A percentile compares a stretch with the other conserved stretches of the same genome.
Evolutionary conservation across 2,888 invertebrate species (phyloP).

Genomic region (Volucella inflata): DNA sequence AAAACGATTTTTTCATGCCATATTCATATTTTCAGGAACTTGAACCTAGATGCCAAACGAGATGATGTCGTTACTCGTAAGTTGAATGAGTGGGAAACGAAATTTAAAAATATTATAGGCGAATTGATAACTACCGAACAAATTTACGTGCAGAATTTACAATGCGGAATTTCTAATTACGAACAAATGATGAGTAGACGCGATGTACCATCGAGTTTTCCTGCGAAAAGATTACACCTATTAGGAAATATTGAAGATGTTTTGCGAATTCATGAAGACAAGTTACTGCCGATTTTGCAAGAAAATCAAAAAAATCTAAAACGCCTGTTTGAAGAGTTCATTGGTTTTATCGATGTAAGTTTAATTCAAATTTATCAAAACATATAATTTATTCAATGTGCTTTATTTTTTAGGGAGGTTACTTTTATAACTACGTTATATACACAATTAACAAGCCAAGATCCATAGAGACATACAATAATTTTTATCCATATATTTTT

Average conservation of each 20-base stretch:
- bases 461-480: not conserved
- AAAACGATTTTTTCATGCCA: too few relatives aligned
- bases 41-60: too few relatives aligned
- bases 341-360: constrained; percentile 80
- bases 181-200: constrained; percentile 77
- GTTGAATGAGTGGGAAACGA: not conserved
- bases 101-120: constrained; percentile 78
- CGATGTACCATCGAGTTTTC: constrained; percentile 79
- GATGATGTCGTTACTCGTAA: not conserved
- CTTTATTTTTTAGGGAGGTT: constrained; percentile 4
- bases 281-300: constrained; percentile 81
- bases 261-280: constrained; percentile 89
- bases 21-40: too few relatives aligned
- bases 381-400: not conserved
- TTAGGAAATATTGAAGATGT: constrained; percentile 96
- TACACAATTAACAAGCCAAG: constrained; percentile 30
- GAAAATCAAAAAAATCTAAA: constrained; percentile 81
- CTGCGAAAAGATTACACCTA: constrained; percentile 83
- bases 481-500: constrained; percentile 21
- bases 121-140: constrained; percentile 82
- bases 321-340: constrained; percentile 81
- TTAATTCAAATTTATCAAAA: not conserved
- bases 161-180: constrained; percentile 81
- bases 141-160: constrained; percentile 81
- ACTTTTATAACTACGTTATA: constrained; percentile 28